Percentiles rank a stretch among this genome's conserved stretches.
These are phyloP conservation scores for Polyommatus iphigenia DNA, from an alignment of 2,888 invertebrate species.

Conservation along the genomic window DNA sequence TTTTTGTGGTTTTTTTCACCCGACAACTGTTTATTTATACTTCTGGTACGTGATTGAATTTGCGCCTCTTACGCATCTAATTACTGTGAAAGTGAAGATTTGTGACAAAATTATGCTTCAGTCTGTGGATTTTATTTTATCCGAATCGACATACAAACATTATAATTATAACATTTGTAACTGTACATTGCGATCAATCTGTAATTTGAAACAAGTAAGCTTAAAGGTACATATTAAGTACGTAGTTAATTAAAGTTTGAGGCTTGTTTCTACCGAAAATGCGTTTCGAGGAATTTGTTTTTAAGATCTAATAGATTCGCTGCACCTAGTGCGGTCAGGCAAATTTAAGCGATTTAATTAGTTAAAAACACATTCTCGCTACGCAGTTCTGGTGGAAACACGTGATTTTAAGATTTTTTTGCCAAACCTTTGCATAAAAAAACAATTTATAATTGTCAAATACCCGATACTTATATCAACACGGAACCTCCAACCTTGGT, in stretches of 20 bases:
- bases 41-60: constrained; percentile 37
- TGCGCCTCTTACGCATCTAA: constrained; percentile 24
- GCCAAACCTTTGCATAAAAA: background rate
- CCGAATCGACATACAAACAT: background rate
- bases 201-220: no score
- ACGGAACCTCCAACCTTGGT: constrained; percentile 19
- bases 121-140: background rate
- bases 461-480: constrained; percentile 3
- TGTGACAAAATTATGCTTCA: background rate
- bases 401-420: no score
- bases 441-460: background rate
- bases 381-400: no score
- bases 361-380: no score
- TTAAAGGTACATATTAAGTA: no score
- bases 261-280: no score
- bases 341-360: no score
- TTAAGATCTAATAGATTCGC: no score
- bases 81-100: constrained; percentile 26
- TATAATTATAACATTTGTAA: background rate
- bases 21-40: constrained; percentile 40
- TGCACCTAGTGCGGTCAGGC: no score
- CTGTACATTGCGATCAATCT: background rate
- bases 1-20: constrained; percentile 47
- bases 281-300: no score
- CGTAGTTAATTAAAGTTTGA: no score